These are phyloP conservation scores for Hydrocynus forskahlii DNA, from an alignment of 2,797 vertebrate species.

Conservation along the genomic window DNA sequence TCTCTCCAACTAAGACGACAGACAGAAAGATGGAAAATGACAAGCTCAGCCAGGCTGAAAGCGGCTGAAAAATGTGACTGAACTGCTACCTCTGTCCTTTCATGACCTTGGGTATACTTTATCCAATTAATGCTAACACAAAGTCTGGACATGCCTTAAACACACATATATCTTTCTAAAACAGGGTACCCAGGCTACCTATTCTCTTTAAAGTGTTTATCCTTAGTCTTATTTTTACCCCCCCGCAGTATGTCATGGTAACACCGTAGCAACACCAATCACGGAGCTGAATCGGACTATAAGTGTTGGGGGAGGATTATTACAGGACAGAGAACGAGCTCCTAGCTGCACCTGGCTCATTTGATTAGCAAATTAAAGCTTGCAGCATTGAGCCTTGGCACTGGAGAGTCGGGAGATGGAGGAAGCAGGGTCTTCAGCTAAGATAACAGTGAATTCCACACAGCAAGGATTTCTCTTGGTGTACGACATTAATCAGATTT, in stretches of 20 bases:
- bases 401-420: constrained; percentile 9
- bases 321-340: constrained; percentile 52
- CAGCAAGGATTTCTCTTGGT: neutral
- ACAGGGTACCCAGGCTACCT: neutral
- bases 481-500: neutral
- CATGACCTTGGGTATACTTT: neutral
- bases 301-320: constrained; percentile 59
- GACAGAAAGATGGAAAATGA: neutral
- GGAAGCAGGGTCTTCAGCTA: neutral
- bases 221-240: constrained; percentile 57
- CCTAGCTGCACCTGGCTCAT: constrained; percentile 71
- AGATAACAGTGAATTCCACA: constrained; percentile 21
- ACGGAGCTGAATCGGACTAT: constrained; percentile 43
- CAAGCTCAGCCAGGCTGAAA: neutral
- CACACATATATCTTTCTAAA: neutral
- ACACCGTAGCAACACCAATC: constrained; percentile 68
- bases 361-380: constrained; percentile 77
- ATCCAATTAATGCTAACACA: neutral
- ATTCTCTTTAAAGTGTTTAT: constrained; percentile 33
- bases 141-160: neutral
- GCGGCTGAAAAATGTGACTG: neutral
- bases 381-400: neutral
- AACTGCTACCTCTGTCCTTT: neutral
- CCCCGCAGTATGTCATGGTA: constrained; percentile 49
- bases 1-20: neutral